Evolutionary conservation across 2,797 vertebrate species (phyloP).

Genomic region (Betta splendens): DNA sequence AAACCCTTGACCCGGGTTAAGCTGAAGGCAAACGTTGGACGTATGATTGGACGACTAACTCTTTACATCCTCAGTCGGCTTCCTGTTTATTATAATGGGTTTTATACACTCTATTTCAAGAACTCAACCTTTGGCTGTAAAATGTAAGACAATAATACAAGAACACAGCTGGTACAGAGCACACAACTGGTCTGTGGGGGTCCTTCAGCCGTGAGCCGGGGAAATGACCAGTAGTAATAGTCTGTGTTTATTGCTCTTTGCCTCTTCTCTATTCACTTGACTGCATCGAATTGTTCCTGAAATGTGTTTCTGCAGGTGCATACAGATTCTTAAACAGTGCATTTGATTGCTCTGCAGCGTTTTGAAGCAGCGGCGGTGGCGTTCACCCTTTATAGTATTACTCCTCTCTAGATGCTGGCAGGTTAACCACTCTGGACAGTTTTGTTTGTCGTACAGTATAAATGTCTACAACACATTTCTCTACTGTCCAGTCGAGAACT

Average conservation of each 20-base stretch:
- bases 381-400: background rate
- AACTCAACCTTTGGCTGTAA: background rate
- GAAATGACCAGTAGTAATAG: constrained; percentile 48
- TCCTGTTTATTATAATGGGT: background rate
- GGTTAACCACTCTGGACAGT: constrained; percentile 18
- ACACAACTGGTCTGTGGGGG: constrained; percentile 12
- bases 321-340: constrained; percentile 6
- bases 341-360: constrained; percentile 28
- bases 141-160: constrained; percentile 3
- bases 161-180: background rate
- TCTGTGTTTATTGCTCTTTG: constrained; percentile 18
- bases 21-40: too few relatives aligned
- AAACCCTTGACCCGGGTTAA: too few relatives aligned
- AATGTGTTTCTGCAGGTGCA: constrained; percentile 17
- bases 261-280: constrained; percentile 29
- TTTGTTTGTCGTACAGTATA: constrained; percentile 18
- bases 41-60: too few relatives aligned
- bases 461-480: background rate
- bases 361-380: constrained; percentile 13
- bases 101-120: constrained; percentile 16
- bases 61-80: too few relatives aligned
- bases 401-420: constrained; percentile 25
- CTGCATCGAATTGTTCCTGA: constrained; percentile 22
- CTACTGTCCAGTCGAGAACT: too few relatives aligned
- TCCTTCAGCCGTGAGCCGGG: constrained; percentile 25